Conservation (phyloP, 2,888 invertebrate species). For the Sesia bembeciformis region DNA sequence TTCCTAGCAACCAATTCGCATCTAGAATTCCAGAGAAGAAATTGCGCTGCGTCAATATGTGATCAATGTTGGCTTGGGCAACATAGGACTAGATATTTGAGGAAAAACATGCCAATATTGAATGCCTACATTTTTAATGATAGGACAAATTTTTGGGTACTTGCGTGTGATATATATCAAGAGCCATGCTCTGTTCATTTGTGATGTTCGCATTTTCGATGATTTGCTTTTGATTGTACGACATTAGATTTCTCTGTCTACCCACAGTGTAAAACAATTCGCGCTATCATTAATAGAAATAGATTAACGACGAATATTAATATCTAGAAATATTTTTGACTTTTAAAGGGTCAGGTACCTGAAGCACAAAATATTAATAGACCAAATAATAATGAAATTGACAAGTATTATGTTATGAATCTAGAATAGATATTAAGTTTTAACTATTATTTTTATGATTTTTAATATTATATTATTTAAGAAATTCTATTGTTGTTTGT, state of each 20-base stretch:
- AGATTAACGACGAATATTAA: background rate
- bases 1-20: slow-evolving; percentile 78
- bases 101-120: background rate
- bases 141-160: background rate
- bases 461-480: slow-evolving; percentile 2
- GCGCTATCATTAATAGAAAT: background rate
- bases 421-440: slow-evolving; percentile 11
- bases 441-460: slow-evolving; percentile 7
- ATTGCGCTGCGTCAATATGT: slow-evolving; percentile 86
- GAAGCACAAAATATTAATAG: background rate
- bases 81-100: background rate
- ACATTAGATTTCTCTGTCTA: too few relatives aligned
- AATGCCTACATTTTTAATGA: background rate
- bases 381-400: slow-evolving; percentile 15
- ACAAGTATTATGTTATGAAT: slow-evolving; percentile 25
- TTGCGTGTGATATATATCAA: background rate
- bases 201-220: background rate
- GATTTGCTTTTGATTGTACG: background rate
- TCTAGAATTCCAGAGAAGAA: slow-evolving; percentile 82
- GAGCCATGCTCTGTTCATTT: background rate
- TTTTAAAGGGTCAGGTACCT: background rate
- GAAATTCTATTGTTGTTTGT: background rate
- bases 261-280: too few relatives aligned
- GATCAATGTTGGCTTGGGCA: slow-evolving; percentile 27
- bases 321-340: background rate